Evolutionary conservation across 2,113 vertebrate species (phyloP).

Genomic region (Scomber japonicus): DNA sequence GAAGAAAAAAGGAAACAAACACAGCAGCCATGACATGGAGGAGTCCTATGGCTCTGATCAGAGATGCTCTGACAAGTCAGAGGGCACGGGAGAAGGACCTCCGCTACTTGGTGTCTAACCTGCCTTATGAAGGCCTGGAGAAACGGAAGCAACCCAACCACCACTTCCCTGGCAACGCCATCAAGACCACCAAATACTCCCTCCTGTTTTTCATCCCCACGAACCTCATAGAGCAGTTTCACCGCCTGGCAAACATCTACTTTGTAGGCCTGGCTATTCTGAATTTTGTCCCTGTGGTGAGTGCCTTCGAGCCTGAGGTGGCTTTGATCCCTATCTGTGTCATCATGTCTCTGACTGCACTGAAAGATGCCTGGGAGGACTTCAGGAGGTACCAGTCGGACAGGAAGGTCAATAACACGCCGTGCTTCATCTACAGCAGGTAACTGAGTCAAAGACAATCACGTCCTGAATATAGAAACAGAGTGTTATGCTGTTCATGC

Average conservation of each 20-base stretch:
- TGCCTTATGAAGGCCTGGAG: conserved; percentile 83
- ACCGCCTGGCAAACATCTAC: conserved; percentile 93
- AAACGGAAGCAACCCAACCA: conserved; percentile 89
- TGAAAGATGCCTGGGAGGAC: conserved; percentile 96
- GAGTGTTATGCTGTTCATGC: neutral
- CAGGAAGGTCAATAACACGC: conserved; percentile 89
- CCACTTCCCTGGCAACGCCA: conserved; percentile 85
- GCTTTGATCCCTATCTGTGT: conserved; percentile 90
- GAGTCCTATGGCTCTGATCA: conserved; percentile 69
- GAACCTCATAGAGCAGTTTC: conserved; percentile 93
- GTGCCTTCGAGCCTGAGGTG: conserved; percentile 91
- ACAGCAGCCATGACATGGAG: conserved; percentile 76
- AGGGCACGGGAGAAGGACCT: conserved; percentile 84
- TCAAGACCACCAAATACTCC: conserved; percentile 94
- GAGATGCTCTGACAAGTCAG: conserved; percentile 79
- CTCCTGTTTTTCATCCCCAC: conserved; percentile 91
- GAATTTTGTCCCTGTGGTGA: conserved; percentile 92
- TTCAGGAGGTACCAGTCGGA: conserved; percentile 90
- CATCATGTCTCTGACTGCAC: conserved; percentile 90
- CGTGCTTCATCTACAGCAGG: conserved; percentile 91
- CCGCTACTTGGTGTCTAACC: conserved; percentile 87
- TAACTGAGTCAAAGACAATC: conserved; percentile 71
- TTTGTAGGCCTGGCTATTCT: conserved; percentile 89
- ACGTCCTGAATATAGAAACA: neutral
- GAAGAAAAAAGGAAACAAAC: conserved; percentile 11